Base-by-base conservation (phyloP, 2,113 vertebrate genomes). In the Mola mola region DNA sequence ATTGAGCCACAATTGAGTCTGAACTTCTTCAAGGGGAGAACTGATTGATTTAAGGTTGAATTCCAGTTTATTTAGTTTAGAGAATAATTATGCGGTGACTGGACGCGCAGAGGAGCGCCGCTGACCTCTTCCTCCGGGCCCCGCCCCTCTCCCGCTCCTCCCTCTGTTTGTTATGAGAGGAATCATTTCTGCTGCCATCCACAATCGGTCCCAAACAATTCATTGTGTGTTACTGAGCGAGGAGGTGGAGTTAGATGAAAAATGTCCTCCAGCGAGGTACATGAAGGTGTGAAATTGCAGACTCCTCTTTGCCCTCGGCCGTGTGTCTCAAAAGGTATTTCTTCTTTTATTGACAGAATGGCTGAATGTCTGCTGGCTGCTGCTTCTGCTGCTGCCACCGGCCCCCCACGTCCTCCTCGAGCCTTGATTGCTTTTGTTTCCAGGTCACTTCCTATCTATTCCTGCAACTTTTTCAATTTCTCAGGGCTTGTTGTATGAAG, bases 1-100 rank as follows among this genome's bases (percentile, higher is more conserved):
- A 97, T 95, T 95, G 94, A 96, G 94, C 94, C 93, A 90, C 92
- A 93, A 95, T 97, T 93, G 94, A 97, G 94, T 96, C 91, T 88
- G 89, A 95, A 92, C 92, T 93, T 94, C 92, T 93, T 93, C 92
- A 90, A 90, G 88, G 72, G 51, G 85, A 92, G 91, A 85, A 82
- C 82, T 88, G 91, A 97, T 96, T 96, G 95, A 96, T 97, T 90
- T 94, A 93, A 86, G 93, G 91, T 92, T 93, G 89, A 93, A 94
- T 95, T 94, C 89, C 77, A 85, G 90, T 91, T 90, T 92, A 92
- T 95, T 94, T 90, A 84, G 91, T 91, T 93, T 91, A 87, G 90
- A 89, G 91, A 95, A 95, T 94, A 95, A 96, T 96, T 93, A 94
- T 92, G 93, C 93, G 87, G 89, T 91, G 93, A 94, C 94, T 89